Percentiles rank a stretch among this genome's conserved stretches.
Evolutionary conservation across 2,797 vertebrate species (phyloP).

Genomic region (Acridotheres tristis): DNA sequence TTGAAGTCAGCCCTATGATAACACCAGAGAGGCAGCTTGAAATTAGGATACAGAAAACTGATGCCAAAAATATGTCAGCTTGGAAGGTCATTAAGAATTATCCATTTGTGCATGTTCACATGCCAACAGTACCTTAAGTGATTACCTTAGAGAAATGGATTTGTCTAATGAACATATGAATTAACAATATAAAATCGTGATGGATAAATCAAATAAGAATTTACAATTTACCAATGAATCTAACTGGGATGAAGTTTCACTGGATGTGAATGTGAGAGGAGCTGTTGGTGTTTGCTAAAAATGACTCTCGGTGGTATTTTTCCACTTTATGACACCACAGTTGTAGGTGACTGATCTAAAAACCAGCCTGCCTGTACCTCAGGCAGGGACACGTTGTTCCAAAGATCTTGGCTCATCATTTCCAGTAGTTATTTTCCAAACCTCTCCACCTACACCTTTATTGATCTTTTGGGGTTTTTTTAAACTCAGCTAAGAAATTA

Average conservation of each 20-base stretch:
- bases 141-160: slow-evolving; percentile 59
- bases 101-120: slow-evolving; percentile 51
- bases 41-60: slow-evolving; percentile 53
- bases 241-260: slow-evolving; percentile 50
- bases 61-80: slow-evolving; percentile 62
- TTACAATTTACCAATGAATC: slow-evolving; percentile 39
- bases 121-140: slow-evolving; percentile 62
- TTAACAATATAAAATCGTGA: slow-evolving; percentile 58
- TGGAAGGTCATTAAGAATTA: slow-evolving; percentile 65
- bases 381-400: slow-evolving; percentile 38
- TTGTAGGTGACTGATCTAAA: slow-evolving; percentile 59
- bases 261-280: slow-evolving; percentile 54
- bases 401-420: slow-evolving; percentile 31
- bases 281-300: slow-evolving; percentile 61
- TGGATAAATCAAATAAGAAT: slow-evolving; percentile 59
- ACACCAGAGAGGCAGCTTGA: slow-evolving; percentile 58
- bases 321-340: slow-evolving; percentile 34
- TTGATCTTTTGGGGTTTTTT: background rate
- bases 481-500: background rate
- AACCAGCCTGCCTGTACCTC: slow-evolving; percentile 28
- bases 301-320: slow-evolving; percentile 32
- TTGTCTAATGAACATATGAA: slow-evolving; percentile 53
- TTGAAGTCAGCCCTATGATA: background rate
- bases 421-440: slow-evolving; percentile 46
- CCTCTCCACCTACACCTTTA: slow-evolving; percentile 7